Base-by-base conservation (phyloP, 2,797 vertebrate genomes). In the Oryzias dopingdopingensis region DNA sequence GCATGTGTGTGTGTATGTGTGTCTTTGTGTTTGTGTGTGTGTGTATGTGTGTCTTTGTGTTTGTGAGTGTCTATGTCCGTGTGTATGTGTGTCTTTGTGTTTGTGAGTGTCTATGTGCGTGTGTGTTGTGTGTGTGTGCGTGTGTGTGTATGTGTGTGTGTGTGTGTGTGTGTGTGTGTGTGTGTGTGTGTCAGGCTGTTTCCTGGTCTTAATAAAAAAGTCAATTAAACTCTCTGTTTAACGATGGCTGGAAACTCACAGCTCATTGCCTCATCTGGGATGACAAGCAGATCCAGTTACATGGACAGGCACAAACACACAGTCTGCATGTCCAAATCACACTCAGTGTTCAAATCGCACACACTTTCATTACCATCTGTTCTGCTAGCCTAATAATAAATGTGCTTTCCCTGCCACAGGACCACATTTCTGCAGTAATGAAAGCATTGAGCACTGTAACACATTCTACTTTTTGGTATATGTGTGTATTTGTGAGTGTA, bases 191-290 rank as follows among this genome's bases (percentile, higher is more conserved):
- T 45, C 22, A 57, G 57, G 40, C 54, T 62, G 72, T 83, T 86
- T 83, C 82, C 59, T n/a, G 64, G 56, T 74, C 73, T 72, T 82
- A 80, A 85, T 86, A 83, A 78, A 81, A 77, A 76, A 70, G 57
- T 55, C 73, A 83, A 87, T 86, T 87, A 82, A 65, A 71, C 70
- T 64, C 68, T 57, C 42, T 2, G 56, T 70, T 79, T 79, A 76
- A 85, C 10, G 49, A 72, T 20, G 32, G 62, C 65, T 73, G 56
- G 66, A 81, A 84, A 77, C 65, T 80, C 63, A 75, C 56, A 68
- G 67, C 57, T 69, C 67, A 70, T 87, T 87, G 86, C 81, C 82
- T 79, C 17, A 1, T 6, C 29, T 48, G 37, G 44, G 57, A 64
- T 67, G 74, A 80, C 73, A 58, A 53, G 42, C 4, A 42, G 55